Base-by-base conservation (phyloP, 2,888 invertebrate species). In the Carabus problematicus region DNA sequence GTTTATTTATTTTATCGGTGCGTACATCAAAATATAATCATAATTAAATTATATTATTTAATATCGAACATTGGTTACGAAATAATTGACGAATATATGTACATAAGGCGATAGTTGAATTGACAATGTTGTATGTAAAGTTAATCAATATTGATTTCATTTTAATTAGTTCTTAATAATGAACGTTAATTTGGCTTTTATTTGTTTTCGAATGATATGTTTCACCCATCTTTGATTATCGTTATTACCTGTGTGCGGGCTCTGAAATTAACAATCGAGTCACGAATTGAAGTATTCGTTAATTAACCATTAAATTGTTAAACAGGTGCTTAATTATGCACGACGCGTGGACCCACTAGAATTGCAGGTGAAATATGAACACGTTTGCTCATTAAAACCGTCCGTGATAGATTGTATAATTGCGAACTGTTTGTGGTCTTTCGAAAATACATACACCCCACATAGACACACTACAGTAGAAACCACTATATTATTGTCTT, bases 241-340 rank as follows among this genome's bases (percentile, higher is more conserved):
- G 12, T 47, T 14, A 47, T 47, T 18, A 41, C 0, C 12, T 39
- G 59, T 42, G 67, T 67, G 59, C 67, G 67, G 67, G 67, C 67
- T 52, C 9, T 4, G 19, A 54, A 58, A 52, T 60, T 42, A 52
- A 29, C 42, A 67, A 60, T 54, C 42, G 54, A 8, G 29, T 60
- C 59, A 60, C 52, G 67, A 67, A 67, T 60, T 60, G 2, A 67
- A 60, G 60, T 67, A 67, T 67, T 54, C 60, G 41, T 54, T 67
- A 67, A 67, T 67, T 60, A 67, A 54, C 12, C 42, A 67, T 67
- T 67, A 52, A 52, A 42, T 52, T 67, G 60, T 60, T 29, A 67
- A 67, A 52, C 59, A 67, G 60, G 54, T 60, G 43, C 52, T 67
- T 67, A 58, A 60, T 60, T 67, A 67, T 67, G 59, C 67, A 11